Evolutionary conservation across 2,888 invertebrate genomes (phyloP), one percentile per base, ranked within the genome.

Genomic region (Idaea biselata): DNA sequence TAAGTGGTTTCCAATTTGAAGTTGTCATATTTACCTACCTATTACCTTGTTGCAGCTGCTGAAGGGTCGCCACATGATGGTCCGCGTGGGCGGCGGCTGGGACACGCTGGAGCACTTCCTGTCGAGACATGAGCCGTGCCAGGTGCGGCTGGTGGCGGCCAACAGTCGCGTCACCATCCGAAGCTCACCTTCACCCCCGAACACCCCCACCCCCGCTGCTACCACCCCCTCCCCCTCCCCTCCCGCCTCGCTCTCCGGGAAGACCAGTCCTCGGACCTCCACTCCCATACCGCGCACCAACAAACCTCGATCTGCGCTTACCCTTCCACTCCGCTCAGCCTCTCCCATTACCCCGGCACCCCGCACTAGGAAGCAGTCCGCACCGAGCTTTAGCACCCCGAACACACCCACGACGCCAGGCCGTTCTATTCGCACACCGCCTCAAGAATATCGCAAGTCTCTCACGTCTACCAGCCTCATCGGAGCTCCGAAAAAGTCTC

Each of bases 1-100:
- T 14, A 14, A 8, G 11, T 11, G 44, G 44, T 44, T 44, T 44
- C 44, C 44, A 11, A n/a, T n/a, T n/a, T 14, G 8, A 8, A 8
- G 44, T 44, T 44, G 2, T 44, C 44, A n/a, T n/a, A n/a, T n/a
- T 44, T 14, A 44, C 58, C n/a, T n/a, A 55, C 18, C 18, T 18
- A 16, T 18, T 59, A 31, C 11, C 1, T 33, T 8, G n/a, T 74
- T 80, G 5, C 93, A 97, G 97, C 87, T 97, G 81, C 93, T 97
- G 81, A 97, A 97, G 86, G 97, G 97, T 60, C 95, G 96, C n/a
- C 98, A 98, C 93, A 97, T 97, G 95, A 98, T 98, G 98, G 98
- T 98, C 63, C 95, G 98, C 77, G 97, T 98, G 60, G 98, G 98
- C 66, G 98, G 98, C 71, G 97, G 97, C 69, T 98, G 98, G 98